Evolutionary conservation across 2,113 vertebrate genomes (phyloP).

Genomic region (Lophius piscatorius): DNA sequence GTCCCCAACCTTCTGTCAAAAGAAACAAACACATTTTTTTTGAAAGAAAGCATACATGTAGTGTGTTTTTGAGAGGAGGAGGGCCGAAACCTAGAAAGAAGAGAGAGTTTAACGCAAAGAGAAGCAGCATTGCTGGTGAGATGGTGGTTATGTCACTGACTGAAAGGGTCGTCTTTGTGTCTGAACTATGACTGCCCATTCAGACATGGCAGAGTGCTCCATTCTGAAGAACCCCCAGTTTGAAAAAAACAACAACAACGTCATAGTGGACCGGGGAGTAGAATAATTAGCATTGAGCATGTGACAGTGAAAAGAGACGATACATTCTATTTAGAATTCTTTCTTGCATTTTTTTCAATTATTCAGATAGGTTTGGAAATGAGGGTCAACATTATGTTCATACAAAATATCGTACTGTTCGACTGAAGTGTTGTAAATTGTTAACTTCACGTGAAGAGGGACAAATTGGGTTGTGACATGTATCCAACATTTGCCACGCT

Average conservation of each 20-base stretch:
- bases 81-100: neutral
- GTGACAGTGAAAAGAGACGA: slow-evolving; percentile 3
- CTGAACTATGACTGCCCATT: slow-evolving; percentile 17
- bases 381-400: neutral
- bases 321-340: neutral
- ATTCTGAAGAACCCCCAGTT: slow-evolving; percentile 9
- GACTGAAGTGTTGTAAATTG: neutral
- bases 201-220: slow-evolving; percentile 31
- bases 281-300: slow-evolving; percentile 5
- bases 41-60: neutral
- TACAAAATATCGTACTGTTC: neutral
- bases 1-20: slow-evolving; percentile 35
- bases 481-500: too few species aligned
- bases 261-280: slow-evolving; percentile 4
- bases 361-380: neutral
- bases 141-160: slow-evolving; percentile 24
- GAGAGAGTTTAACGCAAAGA: slow-evolving; percentile 10
- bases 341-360: neutral
- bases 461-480: too few species aligned
- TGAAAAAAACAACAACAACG: slow-evolving; percentile 19
- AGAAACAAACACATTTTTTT: slow-evolving; percentile 6
- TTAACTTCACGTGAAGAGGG: too few species aligned
- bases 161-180: slow-evolving; percentile 52
- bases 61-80: neutral
- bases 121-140: slow-evolving; percentile 12